Conservation (phyloP, 2,113 vertebrate genomes). For the Archocentrus centrarchus region DNA sequence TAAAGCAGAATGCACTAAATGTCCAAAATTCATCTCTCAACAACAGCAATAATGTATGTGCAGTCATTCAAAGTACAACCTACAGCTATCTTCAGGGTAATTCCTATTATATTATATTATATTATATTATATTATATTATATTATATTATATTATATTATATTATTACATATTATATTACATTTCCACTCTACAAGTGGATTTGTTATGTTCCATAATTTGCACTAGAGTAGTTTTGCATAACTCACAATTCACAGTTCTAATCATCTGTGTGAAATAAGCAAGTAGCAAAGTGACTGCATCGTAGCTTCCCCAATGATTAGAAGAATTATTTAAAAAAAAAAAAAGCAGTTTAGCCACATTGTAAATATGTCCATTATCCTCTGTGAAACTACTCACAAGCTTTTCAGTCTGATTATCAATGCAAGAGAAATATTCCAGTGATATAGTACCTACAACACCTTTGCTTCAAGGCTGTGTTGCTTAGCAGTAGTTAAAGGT, state of each 20-base stretch:
- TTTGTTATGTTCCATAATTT: not conserved
- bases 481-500: not conserved
- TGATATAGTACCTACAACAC: not conserved
- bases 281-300: not conserved
- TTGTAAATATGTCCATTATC: not conserved
- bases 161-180: not conserved
- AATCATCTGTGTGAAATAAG: not conserved
- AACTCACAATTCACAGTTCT: not conserved
- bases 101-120: not conserved
- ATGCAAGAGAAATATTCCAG: not conserved
- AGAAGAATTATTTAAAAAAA: not conserved
- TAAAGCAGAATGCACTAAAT: not conserved
- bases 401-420: not conserved
- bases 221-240: not conserved
- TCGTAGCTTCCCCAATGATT: not conserved
- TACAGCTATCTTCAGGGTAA: not conserved
- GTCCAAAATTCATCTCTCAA: not conserved
- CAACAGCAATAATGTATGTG: fast-evolving
- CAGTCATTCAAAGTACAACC: not conserved
- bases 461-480: not conserved
- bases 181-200: not conserved
- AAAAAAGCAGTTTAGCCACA: not conserved
- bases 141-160: too few relatives aligned
- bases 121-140: not conserved
- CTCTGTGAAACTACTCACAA: not conserved